A percentile compares a stretch with the other conserved stretches of the same genome.
Conservation (phyloP, 2,113 vertebrate genomes). For the Anguilla japonica region DNA sequence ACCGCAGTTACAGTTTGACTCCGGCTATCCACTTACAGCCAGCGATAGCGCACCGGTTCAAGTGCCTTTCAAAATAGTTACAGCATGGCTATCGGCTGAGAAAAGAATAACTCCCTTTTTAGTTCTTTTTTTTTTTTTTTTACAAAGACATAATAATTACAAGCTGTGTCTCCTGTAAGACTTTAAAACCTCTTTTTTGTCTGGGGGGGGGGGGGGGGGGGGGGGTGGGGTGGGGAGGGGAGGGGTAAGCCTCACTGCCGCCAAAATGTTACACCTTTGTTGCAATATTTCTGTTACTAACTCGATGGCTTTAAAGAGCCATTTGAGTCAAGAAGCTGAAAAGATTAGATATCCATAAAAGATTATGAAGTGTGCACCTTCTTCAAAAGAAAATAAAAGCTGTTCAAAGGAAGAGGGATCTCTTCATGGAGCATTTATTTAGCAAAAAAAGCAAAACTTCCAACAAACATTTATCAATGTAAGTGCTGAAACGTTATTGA, state of each 20-base stretch:
- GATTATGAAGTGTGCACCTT: not conserved
- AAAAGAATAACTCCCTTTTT: conserved; percentile 40
- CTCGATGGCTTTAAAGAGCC: conserved; percentile 3
- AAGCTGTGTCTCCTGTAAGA: conserved; percentile 65
- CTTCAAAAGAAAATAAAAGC: conserved; percentile 5
- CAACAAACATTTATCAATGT: conserved; percentile 59
- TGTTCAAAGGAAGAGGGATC: conserved; percentile 32
- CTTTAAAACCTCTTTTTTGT: conserved; percentile 34
- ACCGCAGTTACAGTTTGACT: conserved; percentile 41
- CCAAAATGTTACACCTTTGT: conserved; percentile 17
- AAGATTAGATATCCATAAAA: not conserved
- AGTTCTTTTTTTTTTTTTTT: conserved; percentile 41
- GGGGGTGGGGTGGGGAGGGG: not conserved
- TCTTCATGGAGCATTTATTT: conserved; percentile 70
- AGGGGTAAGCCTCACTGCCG: not conserved
- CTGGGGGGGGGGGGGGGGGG: not conserved
- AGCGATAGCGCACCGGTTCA: conserved; percentile 55
- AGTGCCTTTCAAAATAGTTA: conserved; percentile 57
- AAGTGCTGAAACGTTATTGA: conserved; percentile 67
- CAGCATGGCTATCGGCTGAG: conserved; percentile 53
- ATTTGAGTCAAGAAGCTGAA: not conserved
- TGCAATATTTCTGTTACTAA: not conserved
- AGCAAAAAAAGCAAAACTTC: conserved; percentile 73
- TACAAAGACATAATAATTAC: conserved; percentile 64
- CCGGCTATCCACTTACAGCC: conserved; percentile 56